Base-by-base conservation (phyloP, 2,888 invertebrate genomes). In the Macrophya alboannulata region DNA sequence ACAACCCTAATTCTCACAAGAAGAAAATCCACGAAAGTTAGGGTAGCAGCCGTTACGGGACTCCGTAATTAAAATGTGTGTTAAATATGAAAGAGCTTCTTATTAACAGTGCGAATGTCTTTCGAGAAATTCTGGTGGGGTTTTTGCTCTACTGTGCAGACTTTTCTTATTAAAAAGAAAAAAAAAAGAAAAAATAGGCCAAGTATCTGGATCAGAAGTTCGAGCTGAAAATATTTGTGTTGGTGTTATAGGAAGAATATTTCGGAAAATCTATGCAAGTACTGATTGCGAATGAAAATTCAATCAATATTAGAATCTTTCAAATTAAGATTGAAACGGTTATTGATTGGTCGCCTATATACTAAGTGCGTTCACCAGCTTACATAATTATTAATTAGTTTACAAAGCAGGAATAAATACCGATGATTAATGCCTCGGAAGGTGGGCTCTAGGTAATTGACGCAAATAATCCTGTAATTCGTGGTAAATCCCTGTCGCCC, bases 391-490 rank as follows among this genome's bases (percentile, higher is more conserved):
- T n/a, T 68, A 68, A 68, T 68, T 37, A 37, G 15, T 37, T 31
- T 17, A 68, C 37, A 68, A 17, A 68, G 68, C 15, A 37, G 68
- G 37, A 68, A 37, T 37, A 37, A 68, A 77, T 55, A 31, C 51
- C 17, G 48, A 83, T 83, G 83, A 83, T 83, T 83, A 83, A 83
- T 83, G 12, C 45, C 71, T 15, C 37, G 8, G 65, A 17, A 21
- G 51, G 48, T n/a, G 68, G 62, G 77, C 21, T 51, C 51, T n/a
- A 31, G 17, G 37, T 81, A 81, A 83, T 48, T 83, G 68, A 68
- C 48, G 65, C 83, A 71, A 65, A 83, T 83, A 71, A 83, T 83
- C 83, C 83, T 31, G 40, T 68, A 83, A 83, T 83, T 83, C 45
- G 68, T 48, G 45, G 48, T 51, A 71, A 83, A 83, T 48, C 83